A percentile compares a stretch with the other conserved stretches of the same genome.
Evolutionary conservation across 1,140 invertebrate genomes (phyloP).

Genomic region (Galleria mellonella): DNA sequence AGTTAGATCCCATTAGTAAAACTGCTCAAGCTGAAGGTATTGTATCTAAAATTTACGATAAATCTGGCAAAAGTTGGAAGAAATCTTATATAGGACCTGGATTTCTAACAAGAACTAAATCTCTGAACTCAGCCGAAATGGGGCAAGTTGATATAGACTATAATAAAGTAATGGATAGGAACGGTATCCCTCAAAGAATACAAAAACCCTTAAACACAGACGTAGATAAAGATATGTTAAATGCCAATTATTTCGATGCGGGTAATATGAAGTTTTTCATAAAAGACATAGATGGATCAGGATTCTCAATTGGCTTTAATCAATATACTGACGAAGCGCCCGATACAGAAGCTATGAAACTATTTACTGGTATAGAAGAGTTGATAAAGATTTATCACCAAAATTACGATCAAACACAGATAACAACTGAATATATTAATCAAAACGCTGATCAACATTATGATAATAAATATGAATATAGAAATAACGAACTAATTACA

Average conservation of each 20-base stretch:
- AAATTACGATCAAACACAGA: conserved; percentile 16
- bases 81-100: conserved; percentile 20
- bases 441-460: not conserved
- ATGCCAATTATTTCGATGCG: conserved; percentile 17
- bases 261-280: conserved; percentile 45
- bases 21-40: conserved; percentile 9
- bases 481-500: not conserved
- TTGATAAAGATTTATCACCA: conserved; percentile 45
- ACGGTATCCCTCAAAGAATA: conserved; percentile 42
- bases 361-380: conserved; percentile 52
- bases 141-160: conserved; percentile 35
- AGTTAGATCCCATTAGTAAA: conserved; percentile 45
- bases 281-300: conserved; percentile 52
- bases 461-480: not conserved
- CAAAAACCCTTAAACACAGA: conserved; percentile 44
- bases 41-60: conserved; percentile 22
- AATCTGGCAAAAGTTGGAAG: conserved; percentile 30
- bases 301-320: conserved; percentile 55
- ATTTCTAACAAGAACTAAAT: conserved; percentile 35
- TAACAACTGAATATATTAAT: not conserved
- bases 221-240: conserved; percentile 10
- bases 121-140: conserved; percentile 50
- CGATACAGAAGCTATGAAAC: conserved; percentile 45
- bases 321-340: conserved; percentile 49
- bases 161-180: conserved; percentile 25